phyloP scores from a whole-genome alignment of 2,113 vertebrate species.

The Loxodonta africana region DNA sequence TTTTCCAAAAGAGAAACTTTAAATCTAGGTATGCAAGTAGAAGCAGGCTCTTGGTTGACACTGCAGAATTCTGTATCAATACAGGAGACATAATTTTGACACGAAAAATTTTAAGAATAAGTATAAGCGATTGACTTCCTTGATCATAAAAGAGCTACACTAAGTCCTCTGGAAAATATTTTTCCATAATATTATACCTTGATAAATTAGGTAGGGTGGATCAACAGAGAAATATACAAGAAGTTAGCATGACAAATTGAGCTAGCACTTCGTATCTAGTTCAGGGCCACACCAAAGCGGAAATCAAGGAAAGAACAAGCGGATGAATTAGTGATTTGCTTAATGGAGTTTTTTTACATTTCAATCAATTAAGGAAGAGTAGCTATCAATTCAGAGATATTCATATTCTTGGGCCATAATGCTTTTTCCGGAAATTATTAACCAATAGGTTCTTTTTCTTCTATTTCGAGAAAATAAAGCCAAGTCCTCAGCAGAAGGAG shows the following conservation, averaged over 20 bases:
- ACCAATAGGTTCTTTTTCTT: neutral
- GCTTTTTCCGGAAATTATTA: conserved; percentile 36
- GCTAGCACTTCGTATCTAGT: neutral
- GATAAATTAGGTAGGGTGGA: neutral
- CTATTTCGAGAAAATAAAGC: neutral
- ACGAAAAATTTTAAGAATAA: neutral
- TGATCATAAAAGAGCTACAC: conserved; percentile 32
- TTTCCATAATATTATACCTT: neutral
- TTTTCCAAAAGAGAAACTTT: conserved; percentile 50
- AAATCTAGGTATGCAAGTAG: neutral
- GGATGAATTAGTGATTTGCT: neutral
- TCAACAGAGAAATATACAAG: conserved; percentile 46
- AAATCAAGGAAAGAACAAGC: conserved; percentile 16
- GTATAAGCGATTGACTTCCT: conserved; percentile 6
- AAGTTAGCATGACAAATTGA: conserved; percentile 42
- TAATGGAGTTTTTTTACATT: conserved; percentile 21
- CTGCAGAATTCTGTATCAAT: conserved; percentile 3
- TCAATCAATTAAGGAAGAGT: neutral
- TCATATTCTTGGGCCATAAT: neutral
- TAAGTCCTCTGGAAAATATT: conserved; percentile 16
- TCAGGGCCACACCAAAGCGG: conserved; percentile 39
- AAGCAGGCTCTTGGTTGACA: neutral
- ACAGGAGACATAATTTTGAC: conserved; percentile 49
- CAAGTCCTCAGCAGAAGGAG: neutral
- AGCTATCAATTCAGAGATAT: neutral